Conservation (phyloP, 2,888 invertebrate species). For the Mythimna lalbum region DNA sequence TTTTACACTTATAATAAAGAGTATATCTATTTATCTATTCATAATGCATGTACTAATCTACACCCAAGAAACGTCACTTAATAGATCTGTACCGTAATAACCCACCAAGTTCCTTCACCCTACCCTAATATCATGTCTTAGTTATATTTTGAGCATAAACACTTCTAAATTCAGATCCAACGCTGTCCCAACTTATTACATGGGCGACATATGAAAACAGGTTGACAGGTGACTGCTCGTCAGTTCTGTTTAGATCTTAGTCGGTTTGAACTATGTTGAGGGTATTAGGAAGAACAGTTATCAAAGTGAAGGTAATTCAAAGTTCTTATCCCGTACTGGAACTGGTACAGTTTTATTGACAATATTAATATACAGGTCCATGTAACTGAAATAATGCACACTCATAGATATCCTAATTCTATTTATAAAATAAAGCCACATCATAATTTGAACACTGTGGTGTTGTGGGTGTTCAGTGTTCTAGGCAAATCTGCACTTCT, state of each 20-base stretch:
- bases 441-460: no score
- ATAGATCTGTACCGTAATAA: constrained; percentile 36
- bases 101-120: constrained; percentile 46
- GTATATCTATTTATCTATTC: no score
- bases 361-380: no score
- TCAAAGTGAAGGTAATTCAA: not conserved
- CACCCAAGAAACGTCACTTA: constrained; percentile 1
- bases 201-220: constrained; percentile 57
- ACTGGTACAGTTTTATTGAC: not conserved
- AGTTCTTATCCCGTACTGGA: not conserved
- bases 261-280: constrained; percentile 26
- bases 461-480: no score
- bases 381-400: no score
- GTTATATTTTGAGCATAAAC: constrained; percentile 59
- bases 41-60: not conserved
- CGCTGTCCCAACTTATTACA: constrained; percentile 64
- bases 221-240: constrained; percentile 64
- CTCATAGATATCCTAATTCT: no score
- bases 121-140: constrained; percentile 33
- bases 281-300: constrained; percentile 23
- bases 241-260: constrained; percentile 22
- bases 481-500: no score
- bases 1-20: no score
- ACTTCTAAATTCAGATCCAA: constrained; percentile 52
- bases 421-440: no score